Evolutionary conservation across 2,797 vertebrate genomes (phyloP).

Genomic region (Halcyon leucocephala): DNA sequence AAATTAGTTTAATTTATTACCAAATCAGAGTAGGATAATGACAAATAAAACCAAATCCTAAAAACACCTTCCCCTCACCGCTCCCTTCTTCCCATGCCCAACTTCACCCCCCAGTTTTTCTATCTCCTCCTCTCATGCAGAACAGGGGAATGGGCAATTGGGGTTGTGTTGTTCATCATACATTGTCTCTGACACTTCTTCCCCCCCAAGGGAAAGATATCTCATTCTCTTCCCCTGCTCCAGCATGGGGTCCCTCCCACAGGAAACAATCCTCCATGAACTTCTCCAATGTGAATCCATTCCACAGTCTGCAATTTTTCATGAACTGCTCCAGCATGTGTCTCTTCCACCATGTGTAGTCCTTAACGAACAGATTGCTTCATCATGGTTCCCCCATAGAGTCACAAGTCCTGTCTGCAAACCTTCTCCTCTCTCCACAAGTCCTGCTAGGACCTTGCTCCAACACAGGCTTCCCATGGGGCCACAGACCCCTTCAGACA

Average conservation of each 20-base stretch:
- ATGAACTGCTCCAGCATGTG: neutral
- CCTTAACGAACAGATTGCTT: neutral
- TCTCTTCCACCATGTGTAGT: neutral
- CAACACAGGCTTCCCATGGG: neutral
- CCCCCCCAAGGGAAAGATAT: neutral
- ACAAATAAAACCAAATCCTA: neutral
- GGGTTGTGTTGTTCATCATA: neutral
- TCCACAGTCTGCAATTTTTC: neutral
- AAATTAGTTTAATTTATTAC: neutral
- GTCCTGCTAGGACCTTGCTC: neutral
- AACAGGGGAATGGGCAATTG: fast-evolving
- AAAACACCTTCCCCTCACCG: neutral
- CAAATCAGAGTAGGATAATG: neutral
- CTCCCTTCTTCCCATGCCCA: neutral
- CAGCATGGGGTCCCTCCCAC: neutral
- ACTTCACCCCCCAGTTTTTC: neutral
- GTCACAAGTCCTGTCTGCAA: neutral
- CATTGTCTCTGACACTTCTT: neutral
- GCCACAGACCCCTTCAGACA: neutral
- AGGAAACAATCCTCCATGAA: neutral
- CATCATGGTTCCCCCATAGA: fast-evolving
- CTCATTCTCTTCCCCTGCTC: neutral
- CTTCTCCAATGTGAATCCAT: fast-evolving
- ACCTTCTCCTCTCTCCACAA: neutral
- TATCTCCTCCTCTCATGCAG: neutral